Evolutionary conservation across 2,797 vertebrate species (phyloP).

Genomic region (Hemitrygon akajei): DNA sequence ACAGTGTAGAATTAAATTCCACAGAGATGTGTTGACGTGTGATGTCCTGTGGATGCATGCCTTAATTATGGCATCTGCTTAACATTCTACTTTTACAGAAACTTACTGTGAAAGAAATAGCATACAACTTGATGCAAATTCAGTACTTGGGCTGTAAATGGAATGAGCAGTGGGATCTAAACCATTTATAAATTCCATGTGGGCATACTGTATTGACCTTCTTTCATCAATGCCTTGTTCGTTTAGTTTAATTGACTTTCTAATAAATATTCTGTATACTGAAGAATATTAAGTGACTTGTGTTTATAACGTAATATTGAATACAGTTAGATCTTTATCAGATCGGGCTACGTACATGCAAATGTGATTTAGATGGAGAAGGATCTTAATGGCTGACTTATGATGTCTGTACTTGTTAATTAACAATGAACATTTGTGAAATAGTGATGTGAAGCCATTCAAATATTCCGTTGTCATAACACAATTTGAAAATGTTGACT

Average conservation of each 20-base stretch:
- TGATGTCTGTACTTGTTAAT: background rate
- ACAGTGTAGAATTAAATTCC: background rate
- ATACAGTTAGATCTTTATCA: background rate
- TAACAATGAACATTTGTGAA: background rate
- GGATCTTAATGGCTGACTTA: background rate
- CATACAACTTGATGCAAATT: background rate
- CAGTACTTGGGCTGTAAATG: constrained; percentile 14
- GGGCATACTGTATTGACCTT: background rate
- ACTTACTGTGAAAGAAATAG: background rate
- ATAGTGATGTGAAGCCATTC: background rate
- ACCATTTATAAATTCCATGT: constrained; percentile 32
- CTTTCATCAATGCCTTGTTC: constrained; percentile 17
- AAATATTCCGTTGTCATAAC: background rate
- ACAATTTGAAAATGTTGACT: background rate
- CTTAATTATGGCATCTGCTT: background rate
- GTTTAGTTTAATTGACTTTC: constrained; percentile 11
- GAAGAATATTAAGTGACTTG: background rate
- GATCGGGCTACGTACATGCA: background rate
- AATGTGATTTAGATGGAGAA: background rate
- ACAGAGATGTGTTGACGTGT: background rate
- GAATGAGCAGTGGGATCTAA: constrained; percentile 22
- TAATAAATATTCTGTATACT: constrained; percentile 12
- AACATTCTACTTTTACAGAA: constrained; percentile 24
- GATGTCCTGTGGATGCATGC: background rate
- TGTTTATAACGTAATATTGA: background rate